phyloP scores from a whole-genome alignment of 2,113 vertebrate species.

The Saguinus midas region DNA sequence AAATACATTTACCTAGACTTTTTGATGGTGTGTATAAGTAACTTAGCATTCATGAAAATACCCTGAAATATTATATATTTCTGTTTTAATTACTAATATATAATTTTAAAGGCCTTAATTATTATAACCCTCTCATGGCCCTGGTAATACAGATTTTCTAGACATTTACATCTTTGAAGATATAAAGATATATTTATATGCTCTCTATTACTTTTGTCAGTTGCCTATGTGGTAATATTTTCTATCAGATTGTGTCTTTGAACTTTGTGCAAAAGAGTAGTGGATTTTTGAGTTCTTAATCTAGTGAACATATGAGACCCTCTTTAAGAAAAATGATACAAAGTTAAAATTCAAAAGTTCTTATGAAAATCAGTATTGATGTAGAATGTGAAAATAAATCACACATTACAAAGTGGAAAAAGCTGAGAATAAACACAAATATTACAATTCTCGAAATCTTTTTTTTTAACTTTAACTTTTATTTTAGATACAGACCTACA shows the following conservation, averaged over 20 bases:
- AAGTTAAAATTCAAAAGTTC: neutral
- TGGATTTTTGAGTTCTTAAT: neutral
- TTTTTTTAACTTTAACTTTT: too few species aligned
- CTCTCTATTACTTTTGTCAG: neutral
- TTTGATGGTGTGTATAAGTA: neutral
- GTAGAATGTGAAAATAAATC: neutral
- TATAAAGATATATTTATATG: neutral
- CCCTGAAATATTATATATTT: neutral
- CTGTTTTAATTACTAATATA: constrained; percentile 6
- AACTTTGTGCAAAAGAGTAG: neutral
- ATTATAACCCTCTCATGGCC: neutral
- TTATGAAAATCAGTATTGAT: neutral
- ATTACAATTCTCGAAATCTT: neutral
- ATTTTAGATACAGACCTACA: too few species aligned
- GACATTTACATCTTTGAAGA: neutral
- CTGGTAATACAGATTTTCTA: neutral
- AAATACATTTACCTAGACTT: constrained; percentile 22
- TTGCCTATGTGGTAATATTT: neutral
- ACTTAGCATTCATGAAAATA: constrained; percentile 27
- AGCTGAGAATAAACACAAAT: neutral
- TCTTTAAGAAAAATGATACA: neutral
- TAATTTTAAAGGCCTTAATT: neutral
- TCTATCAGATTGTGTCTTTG: neutral
- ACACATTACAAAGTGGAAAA: neutral
- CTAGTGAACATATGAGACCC: neutral